A percentile compares a stretch with the other conserved stretches of the same genome.
Conservation (phyloP, 2,888 invertebrate genomes). For the Dryocosmus kuriphilus region DNA sequence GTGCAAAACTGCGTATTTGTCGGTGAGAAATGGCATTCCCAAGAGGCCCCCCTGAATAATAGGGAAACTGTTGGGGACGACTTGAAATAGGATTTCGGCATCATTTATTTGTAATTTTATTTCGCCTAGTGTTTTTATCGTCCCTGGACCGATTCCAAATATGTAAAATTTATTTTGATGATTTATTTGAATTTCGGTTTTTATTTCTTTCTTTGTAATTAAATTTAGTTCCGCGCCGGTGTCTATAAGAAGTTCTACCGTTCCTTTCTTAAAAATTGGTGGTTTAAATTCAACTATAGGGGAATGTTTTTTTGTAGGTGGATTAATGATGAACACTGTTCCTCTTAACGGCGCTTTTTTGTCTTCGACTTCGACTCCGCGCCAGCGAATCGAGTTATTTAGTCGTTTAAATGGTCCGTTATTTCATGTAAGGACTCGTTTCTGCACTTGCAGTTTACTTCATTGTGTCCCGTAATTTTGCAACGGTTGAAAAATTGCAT, state of each 20-base stretch:
- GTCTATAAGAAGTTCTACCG: neutral
- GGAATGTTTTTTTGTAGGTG: neutral
- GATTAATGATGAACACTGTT: neutral
- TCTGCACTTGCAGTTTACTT: neutral
- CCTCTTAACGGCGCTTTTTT: neutral
- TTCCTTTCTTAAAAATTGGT: neutral
- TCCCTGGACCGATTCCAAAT: neutral
- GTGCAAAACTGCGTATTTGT: neutral
- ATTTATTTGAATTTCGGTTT: neutral
- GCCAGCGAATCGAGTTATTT: neutral
- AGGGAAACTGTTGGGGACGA: neutral
- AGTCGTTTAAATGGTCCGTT: no score
- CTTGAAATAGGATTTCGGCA: no score
- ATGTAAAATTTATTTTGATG: neutral
- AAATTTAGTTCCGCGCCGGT: neutral
- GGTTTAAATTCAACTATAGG: neutral
- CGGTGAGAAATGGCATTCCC: neutral
- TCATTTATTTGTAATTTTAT: neutral
- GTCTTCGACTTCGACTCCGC: neutral
- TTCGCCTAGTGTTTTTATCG: neutral
- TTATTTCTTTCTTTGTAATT: neutral
- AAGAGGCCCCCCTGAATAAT: neutral
- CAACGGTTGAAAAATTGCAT: no score
- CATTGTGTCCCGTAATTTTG: neutral
- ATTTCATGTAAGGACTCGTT: slow-evolving; percentile 4